Conservation (phyloP, 2,888 invertebrate species). For the Apocheima hispidaria region DNA sequence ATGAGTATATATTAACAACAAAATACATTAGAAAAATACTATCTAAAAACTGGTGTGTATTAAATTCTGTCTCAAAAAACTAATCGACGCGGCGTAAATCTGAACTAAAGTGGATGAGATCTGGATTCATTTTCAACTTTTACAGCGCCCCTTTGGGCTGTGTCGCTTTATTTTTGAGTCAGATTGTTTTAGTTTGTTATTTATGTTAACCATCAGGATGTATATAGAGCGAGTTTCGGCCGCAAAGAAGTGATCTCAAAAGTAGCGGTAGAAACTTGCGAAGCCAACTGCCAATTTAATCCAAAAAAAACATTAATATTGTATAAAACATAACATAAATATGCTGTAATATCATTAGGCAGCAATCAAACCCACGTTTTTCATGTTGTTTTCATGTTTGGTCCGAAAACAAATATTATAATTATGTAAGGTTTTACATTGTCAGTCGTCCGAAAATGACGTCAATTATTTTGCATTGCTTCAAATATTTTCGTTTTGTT, state of each 20-base stretch:
- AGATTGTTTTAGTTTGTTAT: slow-evolving; percentile 43
- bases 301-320: slow-evolving; percentile 53
- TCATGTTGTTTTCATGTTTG: too few species aligned
- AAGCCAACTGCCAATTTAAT: slow-evolving; percentile 67
- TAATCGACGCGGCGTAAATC: not conserved
- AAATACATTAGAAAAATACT: not conserved
- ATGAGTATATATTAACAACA: slow-evolving; percentile 3
- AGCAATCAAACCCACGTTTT: too few species aligned
- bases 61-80: slow-evolving; percentile 16
- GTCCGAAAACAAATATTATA: too few species aligned
- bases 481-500: too few species aligned
- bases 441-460: too few species aligned
- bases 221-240: slow-evolving; percentile 55
- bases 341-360: too few species aligned
- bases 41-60: slow-evolving; percentile 19
- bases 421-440: too few species aligned
- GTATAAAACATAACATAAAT: not conserved
- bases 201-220: slow-evolving; percentile 43
- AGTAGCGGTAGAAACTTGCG: slow-evolving; percentile 57
- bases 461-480: too few species aligned
- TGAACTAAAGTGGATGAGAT: not conserved
- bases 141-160: not conserved
- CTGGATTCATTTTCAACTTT: not conserved
- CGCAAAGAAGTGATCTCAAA: slow-evolving; percentile 81
- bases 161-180: slow-evolving; percentile 23